Conservation (phyloP, 30 jellyfish, hydroid and myxozoan genomes). For the Aurelia coerulea region DNA sequence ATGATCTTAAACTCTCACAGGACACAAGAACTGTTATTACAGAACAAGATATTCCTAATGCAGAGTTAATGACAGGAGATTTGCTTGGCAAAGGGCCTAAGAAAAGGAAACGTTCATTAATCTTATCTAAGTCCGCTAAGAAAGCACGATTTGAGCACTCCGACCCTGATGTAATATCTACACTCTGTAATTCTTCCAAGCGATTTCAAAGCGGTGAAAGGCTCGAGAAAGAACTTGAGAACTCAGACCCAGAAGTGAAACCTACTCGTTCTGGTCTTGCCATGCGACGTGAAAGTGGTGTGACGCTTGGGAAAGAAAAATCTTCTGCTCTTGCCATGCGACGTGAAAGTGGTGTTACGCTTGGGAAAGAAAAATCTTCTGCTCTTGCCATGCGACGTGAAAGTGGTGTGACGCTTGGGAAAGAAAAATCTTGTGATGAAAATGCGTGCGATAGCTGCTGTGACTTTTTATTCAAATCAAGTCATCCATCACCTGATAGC, state of each 20-base stretch:
- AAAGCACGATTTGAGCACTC: conserved; percentile 4
- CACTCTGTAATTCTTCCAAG: neutral
- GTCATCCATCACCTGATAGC: conserved; percentile 43
- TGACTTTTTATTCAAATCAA: conserved; percentile 32
- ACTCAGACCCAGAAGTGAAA: neutral
- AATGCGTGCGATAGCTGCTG: conserved; percentile 39
- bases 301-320: too few relatives aligned
- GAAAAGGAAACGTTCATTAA: neutral
- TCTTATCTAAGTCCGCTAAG: neutral
- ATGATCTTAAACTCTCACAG: neutral
- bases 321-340: too few relatives aligned
- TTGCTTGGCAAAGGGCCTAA: neutral
- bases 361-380: neutral
- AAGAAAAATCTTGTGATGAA: neutral
- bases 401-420: too few relatives aligned
- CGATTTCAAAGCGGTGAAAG: too few relatives aligned
- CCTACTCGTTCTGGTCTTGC: neutral
- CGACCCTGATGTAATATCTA: neutral
- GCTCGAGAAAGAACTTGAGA: too few relatives aligned
- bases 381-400: neutral
- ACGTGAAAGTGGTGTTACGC: neutral
- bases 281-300: too few relatives aligned
- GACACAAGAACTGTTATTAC: too few relatives aligned
- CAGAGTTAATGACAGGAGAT: neutral
- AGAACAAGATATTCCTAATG: too few relatives aligned